A percentile compares a stretch with the other conserved stretches of the same genome.
Conservation (phyloP, 2,113 vertebrate genomes). For the Haplochromis vanheusdeni region DNA sequence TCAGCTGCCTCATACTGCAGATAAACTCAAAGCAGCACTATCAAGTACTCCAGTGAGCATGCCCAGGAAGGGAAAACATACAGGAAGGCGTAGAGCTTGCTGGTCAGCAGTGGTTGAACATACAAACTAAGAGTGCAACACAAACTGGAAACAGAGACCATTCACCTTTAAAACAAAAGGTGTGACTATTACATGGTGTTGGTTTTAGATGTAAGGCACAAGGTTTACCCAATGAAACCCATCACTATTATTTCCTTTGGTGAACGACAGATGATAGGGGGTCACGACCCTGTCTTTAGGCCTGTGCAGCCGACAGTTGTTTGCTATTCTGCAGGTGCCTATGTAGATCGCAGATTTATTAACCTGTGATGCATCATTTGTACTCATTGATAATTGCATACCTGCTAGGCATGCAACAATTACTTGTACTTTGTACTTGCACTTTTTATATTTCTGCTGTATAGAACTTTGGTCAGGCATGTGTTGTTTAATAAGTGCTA, state of each 20-base stretch:
- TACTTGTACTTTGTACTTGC: background rate
- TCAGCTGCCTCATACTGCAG: background rate
- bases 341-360: background rate
- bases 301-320: background rate
- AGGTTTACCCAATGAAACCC: background rate
- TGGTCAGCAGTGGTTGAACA: background rate
- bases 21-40: background rate
- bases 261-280: accelerated
- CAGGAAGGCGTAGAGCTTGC: background rate
- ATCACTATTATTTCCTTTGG: background rate
- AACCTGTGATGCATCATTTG: background rate
- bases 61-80: background rate
- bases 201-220: accelerated
- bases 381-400: accelerated
- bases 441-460: background rate
- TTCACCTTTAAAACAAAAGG: background rate
- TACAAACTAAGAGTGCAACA: background rate
- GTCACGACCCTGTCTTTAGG: background rate
- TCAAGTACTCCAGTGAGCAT: background rate
- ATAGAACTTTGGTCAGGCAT: background rate
- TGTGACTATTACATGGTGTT: background rate
- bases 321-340: background rate
- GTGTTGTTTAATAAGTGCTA: background rate
- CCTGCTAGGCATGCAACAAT: background rate
- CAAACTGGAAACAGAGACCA: background rate